Evolutionary conservation across 2,888 invertebrate genomes (phyloP), one percentile per base, ranked within the genome.

Genomic region (Noctua janthe): DNA sequence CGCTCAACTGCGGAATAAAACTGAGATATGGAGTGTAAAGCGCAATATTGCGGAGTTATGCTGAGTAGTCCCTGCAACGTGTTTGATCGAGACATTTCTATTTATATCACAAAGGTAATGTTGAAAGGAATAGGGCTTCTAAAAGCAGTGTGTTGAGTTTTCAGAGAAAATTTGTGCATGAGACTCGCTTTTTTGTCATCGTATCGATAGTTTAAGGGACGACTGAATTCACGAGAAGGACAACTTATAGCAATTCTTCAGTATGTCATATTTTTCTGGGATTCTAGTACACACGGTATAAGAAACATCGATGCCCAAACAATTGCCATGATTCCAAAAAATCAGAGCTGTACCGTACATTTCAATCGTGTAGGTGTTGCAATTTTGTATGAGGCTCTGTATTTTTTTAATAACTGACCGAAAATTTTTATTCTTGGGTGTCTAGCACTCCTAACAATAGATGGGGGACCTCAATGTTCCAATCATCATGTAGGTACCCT

Each of bases 1-100:
- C 91, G 90, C 87, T 90, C 91, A 90, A 92, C 91, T 92, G 93
- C 89, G 87, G 91, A 92, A 93, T 94, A 93, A 94, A 94, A 93
- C 91, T 90, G 92, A 92, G 90, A 92, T 92, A 93, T 89, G 89
- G 84, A 86, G 89, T 92, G 93, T 90, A 89, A 91, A 92, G 88
- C 88, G 90, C 89, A 89, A 91, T 91, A 90, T 88, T 85, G 84
- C 80, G 69, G 87, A 88, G 87, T 89, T 87, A 90, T 91, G 87
- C 80, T 86, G 84, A 86, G 88, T 86, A 77, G 79, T 74, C 76
- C 64, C 74, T 64, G 71, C 80, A 76, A 76, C 74, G 80, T 70
- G 79, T 86, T 88, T 86, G 87, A 87, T 89, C 77, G 74, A 83
- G 87, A 87, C 83, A 81, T 86, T 86, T 79, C 80, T 80, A 15